Evolutionary conservation across 2,888 invertebrate species (phyloP).

Genomic region (Hirudinaria manillensis): DNA sequence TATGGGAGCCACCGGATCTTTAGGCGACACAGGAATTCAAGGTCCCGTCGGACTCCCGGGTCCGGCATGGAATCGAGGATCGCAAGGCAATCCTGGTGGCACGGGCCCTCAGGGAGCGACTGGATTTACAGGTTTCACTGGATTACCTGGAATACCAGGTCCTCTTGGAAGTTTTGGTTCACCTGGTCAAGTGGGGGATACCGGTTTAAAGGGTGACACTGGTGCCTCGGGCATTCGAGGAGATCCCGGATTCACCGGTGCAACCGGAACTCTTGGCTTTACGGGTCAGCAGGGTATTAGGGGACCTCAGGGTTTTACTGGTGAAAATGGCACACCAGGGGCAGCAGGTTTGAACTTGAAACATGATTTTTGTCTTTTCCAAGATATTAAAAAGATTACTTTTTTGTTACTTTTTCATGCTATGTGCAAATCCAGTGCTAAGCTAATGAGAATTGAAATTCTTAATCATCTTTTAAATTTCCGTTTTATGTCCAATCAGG

Average conservation of each 20-base stretch:
- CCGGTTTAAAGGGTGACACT: slow-evolving; percentile 23
- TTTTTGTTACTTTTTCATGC: no score
- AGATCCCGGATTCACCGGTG: slow-evolving; percentile 28
- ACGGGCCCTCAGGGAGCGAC: slow-evolving; percentile 32
- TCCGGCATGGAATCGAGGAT: slow-evolving; percentile 24
- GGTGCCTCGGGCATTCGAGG: slow-evolving; percentile 33
- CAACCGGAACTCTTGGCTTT: slow-evolving; percentile 31
- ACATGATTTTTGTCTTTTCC: background rate
- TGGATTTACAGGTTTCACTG: slow-evolving; percentile 32
- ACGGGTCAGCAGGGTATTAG: slow-evolving; percentile 29
- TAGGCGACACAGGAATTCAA: slow-evolving; percentile 15
- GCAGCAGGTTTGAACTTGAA: slow-evolving; percentile 19
- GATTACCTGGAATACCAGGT: slow-evolving; percentile 34
- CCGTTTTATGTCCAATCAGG: background rate
- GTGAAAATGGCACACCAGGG: slow-evolving; percentile 29
- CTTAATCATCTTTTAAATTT: background rate
- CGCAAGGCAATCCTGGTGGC: slow-evolving; percentile 20
- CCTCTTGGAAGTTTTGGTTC: slow-evolving; percentile 34
- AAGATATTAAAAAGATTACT: no score
- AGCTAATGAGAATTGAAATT: background rate
- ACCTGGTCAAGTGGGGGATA: slow-evolving; percentile 34
- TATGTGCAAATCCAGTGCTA: no score
- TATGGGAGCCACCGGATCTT: slow-evolving; percentile 31
- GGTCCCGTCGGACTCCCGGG: slow-evolving; percentile 15
- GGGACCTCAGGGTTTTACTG: slow-evolving; percentile 30